phyloP scores from a whole-genome alignment of 2,797 vertebrate genomes.

The Martes flavigula region DNA sequence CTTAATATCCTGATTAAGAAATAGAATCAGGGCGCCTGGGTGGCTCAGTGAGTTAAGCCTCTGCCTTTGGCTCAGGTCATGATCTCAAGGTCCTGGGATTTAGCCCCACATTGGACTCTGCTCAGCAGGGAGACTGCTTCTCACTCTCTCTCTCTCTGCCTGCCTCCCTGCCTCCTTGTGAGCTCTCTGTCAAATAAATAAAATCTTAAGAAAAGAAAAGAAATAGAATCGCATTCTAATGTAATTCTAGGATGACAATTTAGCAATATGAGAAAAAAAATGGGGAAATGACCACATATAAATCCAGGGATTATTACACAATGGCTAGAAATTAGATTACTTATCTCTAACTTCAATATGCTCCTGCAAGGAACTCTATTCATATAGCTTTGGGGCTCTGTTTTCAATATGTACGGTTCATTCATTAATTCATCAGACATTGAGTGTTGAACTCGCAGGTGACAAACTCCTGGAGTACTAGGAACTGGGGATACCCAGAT shows the following conservation, averaged over 20 bases:
- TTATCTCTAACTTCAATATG: neutral
- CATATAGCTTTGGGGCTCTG: neutral
- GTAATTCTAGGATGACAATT: neutral
- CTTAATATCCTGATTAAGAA: neutral
- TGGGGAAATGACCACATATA: rapidly evolving
- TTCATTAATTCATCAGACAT: neutral
- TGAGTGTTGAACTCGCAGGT: neutral
- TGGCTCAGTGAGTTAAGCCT: too few species aligned
- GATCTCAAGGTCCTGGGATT: too few species aligned
- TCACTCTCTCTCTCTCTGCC: too few species aligned
- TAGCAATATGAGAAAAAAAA: neutral
- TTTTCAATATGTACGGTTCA: neutral
- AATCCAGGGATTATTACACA: neutral
- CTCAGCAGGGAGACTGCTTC: too few species aligned
- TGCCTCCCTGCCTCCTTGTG: too few species aligned
- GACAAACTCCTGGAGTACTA: neutral
- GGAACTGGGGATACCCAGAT: neutral
- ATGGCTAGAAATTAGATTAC: neutral
- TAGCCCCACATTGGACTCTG: too few species aligned
- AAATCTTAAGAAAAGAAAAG: neutral
- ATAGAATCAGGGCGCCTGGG: neutral
- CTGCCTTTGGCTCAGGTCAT: too few species aligned
- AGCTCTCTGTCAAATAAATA: too few species aligned
- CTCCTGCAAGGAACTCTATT: neutral
- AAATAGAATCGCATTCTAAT: slow-evolving; percentile 17